These are phyloP conservation scores for Setophaga kirtlandii DNA, from an alignment of 2,113 vertebrate genomes.

Conservation along the genomic window DNA sequence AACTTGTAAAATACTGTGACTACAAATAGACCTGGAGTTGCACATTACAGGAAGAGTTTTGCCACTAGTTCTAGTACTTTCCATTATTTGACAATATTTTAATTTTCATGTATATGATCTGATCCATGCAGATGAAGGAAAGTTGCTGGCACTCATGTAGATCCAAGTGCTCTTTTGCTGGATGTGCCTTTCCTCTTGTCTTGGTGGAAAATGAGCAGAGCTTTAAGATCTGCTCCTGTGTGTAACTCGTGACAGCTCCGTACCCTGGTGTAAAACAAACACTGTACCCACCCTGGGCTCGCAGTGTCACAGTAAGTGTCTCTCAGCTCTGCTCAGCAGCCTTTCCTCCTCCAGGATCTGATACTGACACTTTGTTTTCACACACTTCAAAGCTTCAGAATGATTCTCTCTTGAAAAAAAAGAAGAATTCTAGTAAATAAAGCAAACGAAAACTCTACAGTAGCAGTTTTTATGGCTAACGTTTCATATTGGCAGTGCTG, in stretches of 20 bases:
- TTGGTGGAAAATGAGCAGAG: background rate
- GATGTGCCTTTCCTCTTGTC: background rate
- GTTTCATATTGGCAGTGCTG: background rate
- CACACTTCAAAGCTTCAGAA: background rate
- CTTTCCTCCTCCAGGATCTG: background rate
- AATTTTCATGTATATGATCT: background rate
- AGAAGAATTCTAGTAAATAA: background rate
- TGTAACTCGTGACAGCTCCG: background rate
- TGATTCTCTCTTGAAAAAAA: background rate
- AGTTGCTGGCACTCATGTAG: fast-evolving
- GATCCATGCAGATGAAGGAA: background rate
- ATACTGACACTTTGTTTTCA: background rate
- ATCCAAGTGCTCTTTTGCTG: background rate
- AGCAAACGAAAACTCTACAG: background rate
- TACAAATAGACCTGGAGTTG: background rate
- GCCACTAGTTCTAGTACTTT: background rate
- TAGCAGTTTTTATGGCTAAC: background rate
- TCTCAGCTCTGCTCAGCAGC: background rate
- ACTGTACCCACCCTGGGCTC: fast-evolving
- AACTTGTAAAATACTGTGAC: fast-evolving
- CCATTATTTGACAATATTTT: background rate
- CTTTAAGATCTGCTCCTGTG: background rate
- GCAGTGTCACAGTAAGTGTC: background rate
- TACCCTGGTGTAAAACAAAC: background rate
- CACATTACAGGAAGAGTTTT: background rate